Percentiles rank a stretch among this genome's conserved stretches.
Evolutionary conservation across 2,113 vertebrate species (phyloP).

Genomic region (Casuarius casuarius): DNA sequence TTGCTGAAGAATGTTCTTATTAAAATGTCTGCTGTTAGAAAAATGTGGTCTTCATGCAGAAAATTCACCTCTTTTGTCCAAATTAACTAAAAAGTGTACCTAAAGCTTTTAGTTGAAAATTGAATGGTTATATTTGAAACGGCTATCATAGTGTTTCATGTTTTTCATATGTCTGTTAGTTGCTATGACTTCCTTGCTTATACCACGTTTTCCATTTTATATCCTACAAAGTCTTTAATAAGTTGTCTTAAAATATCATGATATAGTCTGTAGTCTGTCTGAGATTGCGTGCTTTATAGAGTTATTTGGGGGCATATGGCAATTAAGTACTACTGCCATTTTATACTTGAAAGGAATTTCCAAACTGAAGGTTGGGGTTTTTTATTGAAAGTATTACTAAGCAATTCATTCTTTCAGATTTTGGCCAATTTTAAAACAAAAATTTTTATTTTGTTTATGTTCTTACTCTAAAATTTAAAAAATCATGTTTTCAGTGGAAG

Average conservation of each 20-base stretch:
- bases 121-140: background rate
- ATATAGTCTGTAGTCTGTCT: background rate
- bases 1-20: background rate
- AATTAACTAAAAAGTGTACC: background rate
- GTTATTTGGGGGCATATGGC: background rate
- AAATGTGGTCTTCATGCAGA: background rate
- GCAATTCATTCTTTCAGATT: background rate
- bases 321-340: background rate
- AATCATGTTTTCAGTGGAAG: background rate
- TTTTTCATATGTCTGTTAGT: background rate
- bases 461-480: background rate
- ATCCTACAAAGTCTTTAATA: background rate
- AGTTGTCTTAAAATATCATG: background rate
- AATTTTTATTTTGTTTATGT: background rate
- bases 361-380: background rate
- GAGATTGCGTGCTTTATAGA: rapidly evolving
- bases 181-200: background rate
- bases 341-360: background rate
- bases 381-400: background rate
- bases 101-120: background rate
- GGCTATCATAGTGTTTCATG: background rate
- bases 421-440: background rate
- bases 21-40: background rate
- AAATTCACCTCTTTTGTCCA: background rate
- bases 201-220: background rate